Conservation (phyloP, 2,888 invertebrate species). For the Anaspis maculata region DNA sequence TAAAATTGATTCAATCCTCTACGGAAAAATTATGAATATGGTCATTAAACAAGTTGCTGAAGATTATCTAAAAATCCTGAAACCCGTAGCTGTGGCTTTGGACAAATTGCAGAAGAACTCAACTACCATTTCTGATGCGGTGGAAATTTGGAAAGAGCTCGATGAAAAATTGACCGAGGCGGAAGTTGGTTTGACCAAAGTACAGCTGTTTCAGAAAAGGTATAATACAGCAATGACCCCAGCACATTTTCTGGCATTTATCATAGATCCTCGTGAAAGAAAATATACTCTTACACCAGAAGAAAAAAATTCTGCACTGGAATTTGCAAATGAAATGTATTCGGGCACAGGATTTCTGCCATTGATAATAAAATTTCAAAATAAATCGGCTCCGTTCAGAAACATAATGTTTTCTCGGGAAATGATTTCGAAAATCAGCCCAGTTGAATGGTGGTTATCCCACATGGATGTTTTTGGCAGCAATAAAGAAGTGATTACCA, state of each 20-base stretch:
- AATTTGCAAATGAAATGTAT: background rate
- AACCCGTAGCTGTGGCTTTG: background rate
- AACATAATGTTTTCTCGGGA: background rate
- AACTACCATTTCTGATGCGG: background rate
- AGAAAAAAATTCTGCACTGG: background rate
- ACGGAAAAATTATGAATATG: background rate
- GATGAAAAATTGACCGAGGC: background rate
- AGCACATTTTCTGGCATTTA: background rate
- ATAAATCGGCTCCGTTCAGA: background rate
- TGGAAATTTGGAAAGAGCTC: background rate
- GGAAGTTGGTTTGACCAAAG: background rate
- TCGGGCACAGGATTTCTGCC: too few species aligned
- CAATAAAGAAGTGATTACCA: too few species aligned
- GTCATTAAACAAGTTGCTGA: background rate
- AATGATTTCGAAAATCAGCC: background rate
- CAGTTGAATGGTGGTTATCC: background rate
- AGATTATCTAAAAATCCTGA: background rate
- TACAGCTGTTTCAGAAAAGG: background rate
- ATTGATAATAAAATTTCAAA: background rate
- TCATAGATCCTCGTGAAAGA: background rate
- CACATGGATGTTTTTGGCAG: background rate
- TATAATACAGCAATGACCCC: background rate
- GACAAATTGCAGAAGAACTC: background rate
- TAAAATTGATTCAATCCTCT: background rate
- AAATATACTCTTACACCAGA: background rate